phyloP scores from a whole-genome alignment of 2,797 vertebrate species.

The Xyrichtys novacula region DNA sequence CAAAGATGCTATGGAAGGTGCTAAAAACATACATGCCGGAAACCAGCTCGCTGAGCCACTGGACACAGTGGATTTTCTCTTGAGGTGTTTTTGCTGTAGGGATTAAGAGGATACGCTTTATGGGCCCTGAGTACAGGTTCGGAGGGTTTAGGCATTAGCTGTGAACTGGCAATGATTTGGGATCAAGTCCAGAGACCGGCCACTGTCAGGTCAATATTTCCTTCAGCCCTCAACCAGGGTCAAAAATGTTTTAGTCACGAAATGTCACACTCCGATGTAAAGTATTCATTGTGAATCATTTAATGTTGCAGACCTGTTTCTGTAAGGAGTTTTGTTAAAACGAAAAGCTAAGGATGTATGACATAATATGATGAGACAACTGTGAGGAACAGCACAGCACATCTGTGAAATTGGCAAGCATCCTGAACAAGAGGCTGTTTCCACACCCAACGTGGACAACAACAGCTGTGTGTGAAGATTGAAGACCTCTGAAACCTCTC shows the following conservation, averaged over 20 bases:
- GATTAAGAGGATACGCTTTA: slow-evolving; percentile 32
- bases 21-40: slow-evolving; percentile 34
- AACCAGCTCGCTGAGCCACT: slow-evolving; percentile 47
- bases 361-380: slow-evolving; percentile 29
- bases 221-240: slow-evolving; percentile 41
- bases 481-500: not conserved
- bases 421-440: not conserved
- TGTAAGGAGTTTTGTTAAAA: not conserved
- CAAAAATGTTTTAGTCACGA: slow-evolving; percentile 13
- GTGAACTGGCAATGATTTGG: slow-evolving; percentile 58
- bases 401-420: slow-evolving; percentile 13
- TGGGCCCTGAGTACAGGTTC: slow-evolving; percentile 33
- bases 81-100: slow-evolving; percentile 56
- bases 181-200: slow-evolving; percentile 57
- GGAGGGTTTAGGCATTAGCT: slow-evolving; percentile 43
- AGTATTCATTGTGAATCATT: not conserved
- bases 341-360: not conserved
- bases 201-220: slow-evolving; percentile 61
- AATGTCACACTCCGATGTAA: slow-evolving; percentile 19
- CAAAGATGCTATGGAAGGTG: slow-evolving; percentile 38
- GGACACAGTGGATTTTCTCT: slow-evolving; percentile 49
- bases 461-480: slow-evolving; percentile 20
- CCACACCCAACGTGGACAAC: not conserved
- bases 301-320: not conserved
- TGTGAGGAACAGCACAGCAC: slow-evolving; percentile 7